These are phyloP conservation scores for Strigamia transsilvanica DNA, from an alignment of 2,888 invertebrate species.

Conservation along the genomic window DNA sequence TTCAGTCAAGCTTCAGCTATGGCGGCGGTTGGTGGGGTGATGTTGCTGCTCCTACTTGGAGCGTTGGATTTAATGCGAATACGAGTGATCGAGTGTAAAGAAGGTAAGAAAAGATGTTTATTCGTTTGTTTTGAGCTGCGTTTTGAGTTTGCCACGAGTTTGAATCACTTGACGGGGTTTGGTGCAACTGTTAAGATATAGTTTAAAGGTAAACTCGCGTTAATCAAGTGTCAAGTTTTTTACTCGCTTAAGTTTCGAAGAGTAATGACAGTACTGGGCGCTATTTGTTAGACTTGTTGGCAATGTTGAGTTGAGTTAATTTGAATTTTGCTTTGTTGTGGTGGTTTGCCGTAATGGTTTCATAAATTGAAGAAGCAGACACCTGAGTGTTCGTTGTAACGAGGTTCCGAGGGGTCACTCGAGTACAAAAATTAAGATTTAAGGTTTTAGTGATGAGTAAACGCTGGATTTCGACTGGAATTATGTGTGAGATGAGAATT, in stretches of 20 bases:
- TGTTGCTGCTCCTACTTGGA: constrained; percentile 28
- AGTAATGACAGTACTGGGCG: not conserved
- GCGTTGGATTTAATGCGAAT: constrained; percentile 42
- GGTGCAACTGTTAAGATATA: not conserved
- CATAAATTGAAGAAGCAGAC: not conserved
- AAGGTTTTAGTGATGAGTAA: constrained; percentile 5
- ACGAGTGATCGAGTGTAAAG: constrained; percentile 31
- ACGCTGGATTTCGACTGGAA: not conserved
- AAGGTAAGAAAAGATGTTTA: not conserved
- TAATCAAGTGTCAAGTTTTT: not conserved
- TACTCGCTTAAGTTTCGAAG: not conserved
- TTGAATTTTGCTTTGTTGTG: not conserved
- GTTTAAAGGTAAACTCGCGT: not conserved
- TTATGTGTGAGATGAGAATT: not conserved
- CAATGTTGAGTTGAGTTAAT: not conserved
- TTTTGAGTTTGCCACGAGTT: not conserved
- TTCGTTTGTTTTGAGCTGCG: not conserved
- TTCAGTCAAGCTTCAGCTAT: constrained; percentile 42
- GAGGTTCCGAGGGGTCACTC: constrained; percentile 24
- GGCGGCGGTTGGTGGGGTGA: constrained; percentile 36
- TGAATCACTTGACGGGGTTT: not conserved
- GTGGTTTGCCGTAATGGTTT: not conserved
- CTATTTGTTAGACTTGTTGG: not conserved
- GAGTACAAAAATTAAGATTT: constrained; percentile 18
- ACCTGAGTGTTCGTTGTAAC: constrained; percentile 5